Conservation (phyloP, 2,113 vertebrate genomes). For the Ahaetulla prasina region DNA sequence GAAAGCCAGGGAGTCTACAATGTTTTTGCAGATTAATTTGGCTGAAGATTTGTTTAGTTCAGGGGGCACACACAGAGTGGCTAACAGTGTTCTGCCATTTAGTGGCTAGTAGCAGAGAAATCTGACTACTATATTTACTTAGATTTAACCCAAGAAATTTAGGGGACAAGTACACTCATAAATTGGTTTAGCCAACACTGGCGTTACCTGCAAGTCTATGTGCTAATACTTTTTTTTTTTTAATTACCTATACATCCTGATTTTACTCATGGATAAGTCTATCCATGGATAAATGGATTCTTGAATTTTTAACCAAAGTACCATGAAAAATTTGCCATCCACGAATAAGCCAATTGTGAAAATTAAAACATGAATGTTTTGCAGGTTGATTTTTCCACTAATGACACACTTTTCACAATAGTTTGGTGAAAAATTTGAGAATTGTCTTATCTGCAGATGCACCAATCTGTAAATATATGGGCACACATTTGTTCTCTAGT, state of each 20-base stretch:
- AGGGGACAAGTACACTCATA: not conserved
- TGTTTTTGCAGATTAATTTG: too few relatives aligned
- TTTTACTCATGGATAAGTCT: not conserved
- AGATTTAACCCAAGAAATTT: not conserved
- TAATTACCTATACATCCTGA: not conserved
- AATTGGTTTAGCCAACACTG: not conserved
- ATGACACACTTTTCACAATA: not conserved
- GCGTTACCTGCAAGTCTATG: not conserved
- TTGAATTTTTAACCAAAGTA: not conserved
- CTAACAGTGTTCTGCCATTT: too few relatives aligned
- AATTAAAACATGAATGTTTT: not conserved
- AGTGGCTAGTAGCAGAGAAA: not conserved
- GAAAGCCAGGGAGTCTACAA: too few relatives aligned
- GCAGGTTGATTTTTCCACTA: not conserved
- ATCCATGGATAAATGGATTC: not conserved
- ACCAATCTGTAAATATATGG: not conserved
- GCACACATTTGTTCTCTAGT: slow-evolving; percentile 42
- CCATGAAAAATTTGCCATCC: not conserved
- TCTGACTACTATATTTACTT: not conserved
- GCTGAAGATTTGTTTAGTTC: too few relatives aligned
- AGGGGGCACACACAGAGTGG: too few relatives aligned
- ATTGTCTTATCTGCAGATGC: not conserved
- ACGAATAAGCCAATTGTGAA: not conserved
- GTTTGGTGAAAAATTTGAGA: not conserved
- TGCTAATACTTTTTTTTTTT: not conserved